A percentile compares a stretch with the other conserved stretches of the same genome.
These are phyloP conservation scores for Contarinia nasturtii DNA, from an alignment of 1,140 invertebrate species.

Conservation along the genomic window DNA sequence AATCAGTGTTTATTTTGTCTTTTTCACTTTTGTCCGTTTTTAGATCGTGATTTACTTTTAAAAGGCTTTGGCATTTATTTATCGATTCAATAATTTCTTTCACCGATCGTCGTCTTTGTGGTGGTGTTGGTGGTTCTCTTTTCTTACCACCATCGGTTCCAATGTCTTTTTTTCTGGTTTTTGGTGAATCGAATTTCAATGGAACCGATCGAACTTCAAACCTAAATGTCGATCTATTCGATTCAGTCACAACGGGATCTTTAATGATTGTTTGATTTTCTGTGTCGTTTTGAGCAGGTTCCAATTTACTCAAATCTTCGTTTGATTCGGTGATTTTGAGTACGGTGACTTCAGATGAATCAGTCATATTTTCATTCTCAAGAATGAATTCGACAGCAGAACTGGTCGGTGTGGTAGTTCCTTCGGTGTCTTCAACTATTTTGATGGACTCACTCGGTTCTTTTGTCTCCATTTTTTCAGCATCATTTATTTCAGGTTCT, in stretches of 20 bases:
- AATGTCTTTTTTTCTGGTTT: background rate
- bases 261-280: too few species aligned
- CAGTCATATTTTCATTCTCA: background rate
- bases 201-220: background rate
- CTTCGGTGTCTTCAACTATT: too few species aligned
- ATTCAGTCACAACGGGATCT: too few species aligned
- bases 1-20: background rate
- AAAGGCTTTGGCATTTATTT: constrained; percentile 17
- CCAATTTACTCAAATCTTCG: constrained; percentile 1
- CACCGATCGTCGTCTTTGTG: constrained; percentile 11
- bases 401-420: background rate
- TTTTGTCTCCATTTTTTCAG: background rate
- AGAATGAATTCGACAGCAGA: background rate
- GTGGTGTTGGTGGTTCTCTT: constrained; percentile 6
- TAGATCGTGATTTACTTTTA: constrained; percentile 15
- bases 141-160: background rate
- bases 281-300: background rate
- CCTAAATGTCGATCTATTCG: too few species aligned
- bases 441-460: background rate
- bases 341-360: background rate
- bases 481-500: background rate
- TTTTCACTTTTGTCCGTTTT: constrained; percentile 6
- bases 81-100: constrained; percentile 23
- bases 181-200: background rate
- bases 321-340: constrained; percentile 4